A percentile compares a stretch with the other conserved stretches of the same genome.
Conservation (phyloP, 2,888 invertebrate species). For the Fissipunctia ypsillon region DNA sequence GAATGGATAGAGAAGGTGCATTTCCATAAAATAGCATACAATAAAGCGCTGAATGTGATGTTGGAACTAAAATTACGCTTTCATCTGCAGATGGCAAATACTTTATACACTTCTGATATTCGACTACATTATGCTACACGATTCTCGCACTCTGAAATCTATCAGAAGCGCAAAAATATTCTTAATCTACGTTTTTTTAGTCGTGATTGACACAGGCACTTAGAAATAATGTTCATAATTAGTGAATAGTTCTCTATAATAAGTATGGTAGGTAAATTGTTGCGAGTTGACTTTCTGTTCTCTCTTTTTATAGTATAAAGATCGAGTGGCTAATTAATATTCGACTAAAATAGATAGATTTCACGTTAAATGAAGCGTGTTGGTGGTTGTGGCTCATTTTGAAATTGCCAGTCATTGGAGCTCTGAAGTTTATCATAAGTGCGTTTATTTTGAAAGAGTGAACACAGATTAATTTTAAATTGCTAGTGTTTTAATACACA, state of each 20-base stretch:
- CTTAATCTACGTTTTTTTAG: too few relatives aligned
- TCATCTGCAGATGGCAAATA: background rate
- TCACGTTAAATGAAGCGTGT: background rate
- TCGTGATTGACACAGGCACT: too few relatives aligned
- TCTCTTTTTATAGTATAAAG: background rate
- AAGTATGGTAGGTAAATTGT: too few relatives aligned
- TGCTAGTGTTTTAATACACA: background rate
- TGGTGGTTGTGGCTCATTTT: background rate
- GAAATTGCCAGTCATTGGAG: background rate
- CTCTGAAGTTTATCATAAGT: background rate
- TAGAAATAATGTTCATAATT: too few relatives aligned
- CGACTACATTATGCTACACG: too few relatives aligned
- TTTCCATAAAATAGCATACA: background rate
- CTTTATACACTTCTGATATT: too few relatives aligned
- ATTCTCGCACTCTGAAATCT: too few relatives aligned
- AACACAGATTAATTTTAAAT: background rate
- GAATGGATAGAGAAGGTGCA: slow-evolving; percentile 1
- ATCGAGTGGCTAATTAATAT: slow-evolving; percentile 28
- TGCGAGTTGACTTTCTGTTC: background rate
- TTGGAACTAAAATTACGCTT: background rate
- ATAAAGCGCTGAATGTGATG: background rate
- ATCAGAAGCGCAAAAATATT: too few relatives aligned
- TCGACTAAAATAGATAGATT: slow-evolving; percentile 35
- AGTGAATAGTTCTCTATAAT: too few relatives aligned
- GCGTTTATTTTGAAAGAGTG: background rate